Base-by-base conservation (phyloP, 2,888 invertebrate genomes). In the Eucriotettix oculatus region DNA sequence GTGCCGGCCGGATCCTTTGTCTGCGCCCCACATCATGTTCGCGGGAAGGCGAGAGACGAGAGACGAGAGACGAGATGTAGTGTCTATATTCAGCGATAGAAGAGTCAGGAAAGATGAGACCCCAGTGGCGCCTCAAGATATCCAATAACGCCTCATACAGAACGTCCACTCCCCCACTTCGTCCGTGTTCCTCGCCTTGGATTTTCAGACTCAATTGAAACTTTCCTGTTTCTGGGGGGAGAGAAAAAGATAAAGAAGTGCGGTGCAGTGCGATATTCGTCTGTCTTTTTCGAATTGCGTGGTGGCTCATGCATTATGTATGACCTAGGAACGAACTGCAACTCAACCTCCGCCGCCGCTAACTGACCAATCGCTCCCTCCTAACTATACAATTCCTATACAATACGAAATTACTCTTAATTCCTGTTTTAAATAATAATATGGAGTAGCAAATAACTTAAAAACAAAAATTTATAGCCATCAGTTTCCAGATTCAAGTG, bases 171-270 rank as follows among this genome's bases (percentile, higher is more conserved):
- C 29, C 29, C 29, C 29, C 29, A 29, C 29, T 29, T 29, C 29
- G 29, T 29, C 29, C 29, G 29, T 29, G 29, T 29, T 29, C 48
- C 48, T n/a, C 48, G 48, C 48, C 48, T 55, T 59, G 63, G 58
- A 58, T 62, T 62, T 58, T 56, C 42, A 57, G 62, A 62, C 60
- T 62, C 62, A 61, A 62, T 62, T 58, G 59, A 62, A 62, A 58
- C 56, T 62, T 62, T 62, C 54, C 52, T 53, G 55, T 58, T 58
- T 53, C 17, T 10, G 16, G 54, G 12, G 16, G 44, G 52, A 61
- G 52, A 41, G 54, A 42, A 56, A 52, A 53, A 17, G 58, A 53
- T 14, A 61, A 61, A 56, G 48, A 54, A 61, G 16, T 56, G 58
- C 29, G 17, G 44, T 60, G 56, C 17, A 52, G 60, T 43, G 57